Base-by-base conservation (phyloP, 2,113 vertebrate species). In the Thamnophis sirtalis region DNA sequence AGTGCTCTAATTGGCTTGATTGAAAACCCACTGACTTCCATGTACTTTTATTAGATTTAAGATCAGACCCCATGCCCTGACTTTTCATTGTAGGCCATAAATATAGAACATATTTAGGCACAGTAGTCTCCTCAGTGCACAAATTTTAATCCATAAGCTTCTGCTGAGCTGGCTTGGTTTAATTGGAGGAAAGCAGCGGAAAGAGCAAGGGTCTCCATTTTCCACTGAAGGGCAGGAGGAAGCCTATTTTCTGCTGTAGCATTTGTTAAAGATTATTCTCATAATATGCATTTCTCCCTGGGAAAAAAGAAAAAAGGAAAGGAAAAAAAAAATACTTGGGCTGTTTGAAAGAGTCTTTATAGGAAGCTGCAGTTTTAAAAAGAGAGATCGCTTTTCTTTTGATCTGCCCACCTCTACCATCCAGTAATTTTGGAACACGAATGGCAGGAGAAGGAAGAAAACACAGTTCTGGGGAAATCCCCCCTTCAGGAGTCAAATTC, bases 121-220 rank as follows among this genome's bases (percentile, higher is more conserved):
- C 24, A 0, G 0, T 56, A 11, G 9, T 90, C 48, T 92, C 85
- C 68, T 87, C 68, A 86, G 53, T 90, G 33, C 33, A 33, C 90
- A 91, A 85, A 89, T 93, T 85, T 89, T 93, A 91, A 1, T 73
- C 58, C 85, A 73, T 33, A 15, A 73, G 68, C 19, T 87, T 95
- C 80, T 91, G 43, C 19, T 63, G 54, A 94, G 84, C 21, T 95
- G 84, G 90, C 90, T 89, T n/a, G 10, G 17, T 91, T 85, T 89
- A 88, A 91, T 88, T 89, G 86, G 68, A 89, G 68, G 55, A 85
- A 91, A 88, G 54, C 55, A 89, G 73, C 56, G 63, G 73, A 91
- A 93, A 93, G 86, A 91, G 68, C 90, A 93, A 87, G 95, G 89
- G 13, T 89, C 92, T 94, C 58, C 13, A 24, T 80, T 95, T 93